These are phyloP conservation scores for Drosophila neonasuta DNA, from an alignment of 2,888 invertebrate genomes.

Conservation along the genomic window DNA sequence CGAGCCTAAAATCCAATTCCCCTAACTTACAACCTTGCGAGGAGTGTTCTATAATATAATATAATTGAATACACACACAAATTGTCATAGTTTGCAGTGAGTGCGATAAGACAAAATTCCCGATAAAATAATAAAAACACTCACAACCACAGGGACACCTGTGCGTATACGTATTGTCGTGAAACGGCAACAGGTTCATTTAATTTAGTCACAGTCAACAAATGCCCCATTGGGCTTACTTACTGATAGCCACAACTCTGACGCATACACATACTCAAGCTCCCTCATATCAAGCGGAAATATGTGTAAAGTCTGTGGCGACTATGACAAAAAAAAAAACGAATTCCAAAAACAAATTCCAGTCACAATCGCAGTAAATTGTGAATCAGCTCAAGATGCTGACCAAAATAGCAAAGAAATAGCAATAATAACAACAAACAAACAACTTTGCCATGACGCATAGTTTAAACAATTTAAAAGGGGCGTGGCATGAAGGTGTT, in stretches of 20 bases:
- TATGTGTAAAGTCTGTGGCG: conserved; percentile 19
- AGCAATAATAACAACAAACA: neutral
- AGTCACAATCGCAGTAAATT: neutral
- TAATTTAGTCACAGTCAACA: conserved; percentile 64
- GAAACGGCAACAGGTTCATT: conserved; percentile 65
- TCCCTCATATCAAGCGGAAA: conserved; percentile 21
- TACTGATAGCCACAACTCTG: conserved; percentile 59
- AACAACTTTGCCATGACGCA: conserved; percentile 38
- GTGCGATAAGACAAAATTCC: conserved; percentile 31
- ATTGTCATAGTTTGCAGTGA: conserved; percentile 22
- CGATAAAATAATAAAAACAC: conserved; percentile 43
- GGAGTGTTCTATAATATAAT: neutral
- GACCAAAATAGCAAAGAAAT: conserved; percentile 17
- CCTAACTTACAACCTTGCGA: neutral
- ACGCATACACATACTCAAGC: conserved; percentile 48
- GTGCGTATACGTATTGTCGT: conserved; percentile 8
- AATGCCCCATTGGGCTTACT: conserved; percentile 29
- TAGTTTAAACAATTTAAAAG: conserved; percentile 39
- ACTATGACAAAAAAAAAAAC: neutral
- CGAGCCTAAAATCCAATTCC: neutral
- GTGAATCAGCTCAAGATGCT: conserved; percentile 53
- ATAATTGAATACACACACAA: conserved; percentile 8
- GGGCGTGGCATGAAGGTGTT: conserved; percentile 44
- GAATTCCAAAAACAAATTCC: conserved; percentile 9
- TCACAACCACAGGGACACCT: conserved; percentile 1